Conservation (phyloP, 2,797 vertebrate genomes). For the Siniperca scherzeri region DNA sequence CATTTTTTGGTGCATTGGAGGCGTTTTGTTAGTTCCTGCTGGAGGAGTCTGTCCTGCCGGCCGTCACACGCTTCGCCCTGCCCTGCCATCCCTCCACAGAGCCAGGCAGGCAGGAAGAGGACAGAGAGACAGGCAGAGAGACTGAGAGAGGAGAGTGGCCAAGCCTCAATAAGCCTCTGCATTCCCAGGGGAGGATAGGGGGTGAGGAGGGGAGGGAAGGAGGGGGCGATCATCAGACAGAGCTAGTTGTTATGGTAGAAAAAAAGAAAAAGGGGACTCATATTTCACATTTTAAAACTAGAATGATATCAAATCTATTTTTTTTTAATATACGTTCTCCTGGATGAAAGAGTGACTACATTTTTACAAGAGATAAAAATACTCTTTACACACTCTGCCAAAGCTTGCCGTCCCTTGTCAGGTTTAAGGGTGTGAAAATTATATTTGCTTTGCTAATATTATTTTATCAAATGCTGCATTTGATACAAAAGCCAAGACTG, state of each 20-base stretch:
- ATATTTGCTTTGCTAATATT: conserved; percentile 72
- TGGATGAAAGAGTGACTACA: neutral
- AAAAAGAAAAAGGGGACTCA: conserved; percentile 3
- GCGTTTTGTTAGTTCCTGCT: conserved; percentile 29
- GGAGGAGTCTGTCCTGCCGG: conserved; percentile 40
- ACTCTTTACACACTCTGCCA: conserved; percentile 56
- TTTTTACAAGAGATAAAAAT: conserved; percentile 53
- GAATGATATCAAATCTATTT: neutral
- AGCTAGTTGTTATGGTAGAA: conserved; percentile 41
- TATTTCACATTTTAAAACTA: conserved; percentile 24
- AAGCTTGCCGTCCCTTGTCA: conserved; percentile 54
- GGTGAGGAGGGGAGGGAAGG: conserved; percentile 10
- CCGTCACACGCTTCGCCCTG: conserved; percentile 48
- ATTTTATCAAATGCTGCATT: conserved; percentile 64
- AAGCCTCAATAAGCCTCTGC: conserved; percentile 77
- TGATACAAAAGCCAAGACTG: conserved; percentile 51
- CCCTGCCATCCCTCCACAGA: conserved; percentile 62
- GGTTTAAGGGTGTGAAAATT: conserved; percentile 66
- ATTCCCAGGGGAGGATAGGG: conserved; percentile 70
- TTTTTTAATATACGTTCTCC: conserved; percentile 1
- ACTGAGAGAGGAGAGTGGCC: conserved; percentile 61
- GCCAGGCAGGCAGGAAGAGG: conserved; percentile 66
- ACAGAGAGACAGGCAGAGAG: conserved; percentile 47
- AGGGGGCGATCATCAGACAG: conserved; percentile 56
- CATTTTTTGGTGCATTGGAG: conserved; percentile 31